Conservation (phyloP, 2,888 invertebrate genomes). For the Drosophila gaucha region DNA sequence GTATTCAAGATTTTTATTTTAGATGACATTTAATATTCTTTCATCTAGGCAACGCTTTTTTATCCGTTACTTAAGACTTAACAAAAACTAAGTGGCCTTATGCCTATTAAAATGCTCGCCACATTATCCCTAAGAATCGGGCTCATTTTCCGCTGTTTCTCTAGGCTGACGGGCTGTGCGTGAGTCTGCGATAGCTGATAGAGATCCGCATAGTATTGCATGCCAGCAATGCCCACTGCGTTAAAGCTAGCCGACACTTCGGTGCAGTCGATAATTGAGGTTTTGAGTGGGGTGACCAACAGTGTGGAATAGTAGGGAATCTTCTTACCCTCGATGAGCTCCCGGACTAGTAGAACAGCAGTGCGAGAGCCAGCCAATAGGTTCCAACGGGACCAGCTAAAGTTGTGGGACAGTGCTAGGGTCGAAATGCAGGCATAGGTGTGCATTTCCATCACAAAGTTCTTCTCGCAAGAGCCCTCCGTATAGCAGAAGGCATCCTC, state of each 20-base stretch:
- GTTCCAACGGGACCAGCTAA: constrained; percentile 93
- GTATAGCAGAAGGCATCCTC: constrained; percentile 91
- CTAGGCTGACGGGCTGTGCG: constrained; percentile 79
- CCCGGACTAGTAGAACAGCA: constrained; percentile 83
- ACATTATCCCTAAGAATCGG: constrained; percentile 83
- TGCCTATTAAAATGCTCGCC: constrained; percentile 81
- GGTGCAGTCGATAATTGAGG: constrained; percentile 89
- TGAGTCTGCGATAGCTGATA: constrained; percentile 89
- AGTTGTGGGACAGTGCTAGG: constrained; percentile 89
- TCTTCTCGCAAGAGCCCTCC: constrained; percentile 89
- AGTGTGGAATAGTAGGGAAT: constrained; percentile 85
- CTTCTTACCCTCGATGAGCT: constrained; percentile 83
- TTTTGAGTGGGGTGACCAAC: constrained; percentile 89
- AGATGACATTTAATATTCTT: no score
- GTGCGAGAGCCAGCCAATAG: constrained; percentile 85
- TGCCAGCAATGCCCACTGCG: constrained; percentile 84
- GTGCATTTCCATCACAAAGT: constrained; percentile 90
- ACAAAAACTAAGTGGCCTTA: constrained; percentile 84
- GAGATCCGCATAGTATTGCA: constrained; percentile 89
- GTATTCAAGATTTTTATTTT: no score
- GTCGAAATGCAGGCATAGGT: constrained; percentile 92
- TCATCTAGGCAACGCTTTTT: no score
- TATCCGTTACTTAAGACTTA: constrained; percentile 62
- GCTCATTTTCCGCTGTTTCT: constrained; percentile 82
- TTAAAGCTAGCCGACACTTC: constrained; percentile 91